Conservation (phyloP, 2,797 vertebrate species). For the Hippoglossus hippoglossus region DNA sequence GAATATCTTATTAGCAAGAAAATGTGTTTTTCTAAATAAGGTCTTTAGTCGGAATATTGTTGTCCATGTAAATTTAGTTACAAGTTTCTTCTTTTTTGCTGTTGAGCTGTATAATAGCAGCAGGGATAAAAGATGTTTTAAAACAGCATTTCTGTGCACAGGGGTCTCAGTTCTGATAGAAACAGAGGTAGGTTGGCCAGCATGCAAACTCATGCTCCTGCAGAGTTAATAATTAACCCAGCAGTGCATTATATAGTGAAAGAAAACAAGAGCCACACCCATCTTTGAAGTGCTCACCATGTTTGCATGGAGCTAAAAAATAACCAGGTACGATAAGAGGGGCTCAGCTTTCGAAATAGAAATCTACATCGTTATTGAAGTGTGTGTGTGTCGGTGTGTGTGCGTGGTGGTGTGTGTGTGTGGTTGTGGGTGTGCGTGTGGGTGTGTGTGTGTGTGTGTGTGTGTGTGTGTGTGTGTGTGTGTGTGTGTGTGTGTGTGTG, state of each 20-base stretch:
- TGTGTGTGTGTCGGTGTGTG: conserved; percentile 23
- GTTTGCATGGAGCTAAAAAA: conserved; percentile 48
- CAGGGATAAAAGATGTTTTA: too few relatives aligned
- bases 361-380: conserved; percentile 23
- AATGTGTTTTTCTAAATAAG: too few relatives aligned
- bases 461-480: conserved; percentile 14
- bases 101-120: too few relatives aligned
- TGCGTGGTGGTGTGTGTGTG: too few relatives aligned
- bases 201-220: conserved; percentile 10
- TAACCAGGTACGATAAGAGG: conserved; percentile 52
- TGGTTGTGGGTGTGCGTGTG: not conserved
- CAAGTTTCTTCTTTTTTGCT: too few relatives aligned
- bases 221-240: conserved; percentile 55
- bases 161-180: not conserved
- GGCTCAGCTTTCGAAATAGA: conserved; percentile 36
- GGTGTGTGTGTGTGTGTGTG: conserved; percentile 14
- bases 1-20: too few relatives aligned
- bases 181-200: not conserved
- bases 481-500: not conserved
- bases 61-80: too few relatives aligned
- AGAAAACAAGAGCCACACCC: conserved; percentile 30
- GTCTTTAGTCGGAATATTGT: too few relatives aligned
- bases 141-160: too few relatives aligned
- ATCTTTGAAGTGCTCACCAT: conserved; percentile 22
- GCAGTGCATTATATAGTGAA: conserved; percentile 22